phyloP scores from a whole-genome alignment of 1,140 invertebrate genomes.

The Campoletis sonorensis region DNA sequence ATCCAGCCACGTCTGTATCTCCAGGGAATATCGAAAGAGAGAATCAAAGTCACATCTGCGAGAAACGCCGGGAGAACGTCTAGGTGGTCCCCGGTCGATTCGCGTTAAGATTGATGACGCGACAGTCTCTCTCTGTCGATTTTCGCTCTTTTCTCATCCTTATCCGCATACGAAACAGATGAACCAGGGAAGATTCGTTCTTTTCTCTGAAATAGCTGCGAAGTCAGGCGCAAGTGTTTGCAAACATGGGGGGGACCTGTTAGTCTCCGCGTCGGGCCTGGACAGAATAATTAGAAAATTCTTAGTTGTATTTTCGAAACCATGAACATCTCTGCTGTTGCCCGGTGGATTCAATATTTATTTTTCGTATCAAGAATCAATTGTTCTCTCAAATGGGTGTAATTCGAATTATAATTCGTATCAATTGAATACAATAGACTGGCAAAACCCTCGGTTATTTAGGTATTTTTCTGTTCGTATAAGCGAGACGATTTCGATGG shows the following conservation, averaged over 20 bases:
- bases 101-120: slow-evolving; percentile 64
- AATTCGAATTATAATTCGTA: background rate
- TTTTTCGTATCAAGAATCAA: background rate
- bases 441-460: background rate
- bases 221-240: slow-evolving; percentile 48
- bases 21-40: slow-evolving; percentile 66
- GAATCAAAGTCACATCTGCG: slow-evolving; percentile 75
- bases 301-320: slow-evolving; percentile 32
- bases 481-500: slow-evolving; percentile 53
- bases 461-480: slow-evolving; percentile 49
- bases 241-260: slow-evolving; percentile 62
- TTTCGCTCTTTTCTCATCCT: slow-evolving; percentile 45
- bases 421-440: background rate
- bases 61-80: slow-evolving; percentile 59
- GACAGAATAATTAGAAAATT: slow-evolving; percentile 22
- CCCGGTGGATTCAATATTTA: slow-evolving; percentile 45
- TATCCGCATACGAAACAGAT: slow-evolving; percentile 42
- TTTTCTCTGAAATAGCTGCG: slow-evolving; percentile 36
- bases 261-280: slow-evolving; percentile 6
- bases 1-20: slow-evolving; percentile 63
- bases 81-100: slow-evolving; percentile 59
- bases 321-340: slow-evolving; percentile 46
- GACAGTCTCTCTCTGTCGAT: slow-evolving; percentile 43
- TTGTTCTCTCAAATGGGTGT: background rate
- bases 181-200: slow-evolving; percentile 47